These are phyloP conservation scores for Metaphire vulgaris DNA, from an alignment of 1,140 invertebrate genomes.

Conservation along the genomic window DNA sequence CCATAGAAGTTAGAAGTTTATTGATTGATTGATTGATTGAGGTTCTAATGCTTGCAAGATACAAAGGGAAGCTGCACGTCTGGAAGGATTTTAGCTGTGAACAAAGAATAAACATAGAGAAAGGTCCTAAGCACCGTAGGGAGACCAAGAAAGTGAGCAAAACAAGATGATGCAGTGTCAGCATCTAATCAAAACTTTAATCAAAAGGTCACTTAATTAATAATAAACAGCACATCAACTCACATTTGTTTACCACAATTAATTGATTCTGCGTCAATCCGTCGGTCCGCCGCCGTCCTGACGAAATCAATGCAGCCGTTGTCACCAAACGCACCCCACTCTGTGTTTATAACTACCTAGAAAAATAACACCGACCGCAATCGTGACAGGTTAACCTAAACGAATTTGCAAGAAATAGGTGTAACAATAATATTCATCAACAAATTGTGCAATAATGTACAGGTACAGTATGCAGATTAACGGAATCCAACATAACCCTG, in stretches of 20 bases:
- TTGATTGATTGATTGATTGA: no score
- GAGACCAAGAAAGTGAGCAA: neutral
- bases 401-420: neutral
- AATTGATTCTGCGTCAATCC: slow-evolving; percentile 76
- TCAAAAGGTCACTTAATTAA: neutral
- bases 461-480: neutral
- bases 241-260: slow-evolving; percentile 66
- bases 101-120: neutral
- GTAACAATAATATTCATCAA: neutral
- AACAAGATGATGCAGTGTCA: neutral
- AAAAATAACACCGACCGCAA: no score
- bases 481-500: neutral
- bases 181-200: neutral
- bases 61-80: no score
- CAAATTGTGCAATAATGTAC: neutral
- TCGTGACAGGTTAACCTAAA: no score
- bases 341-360: slow-evolving; percentile 84
- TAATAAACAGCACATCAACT: slow-evolving; percentile 40
- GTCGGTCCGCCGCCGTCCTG: slow-evolving; percentile 76
- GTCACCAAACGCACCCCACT: slow-evolving; percentile 96
- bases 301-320: slow-evolving; percentile 78
- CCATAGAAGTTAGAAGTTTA: no score
- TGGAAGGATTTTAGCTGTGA: no score
- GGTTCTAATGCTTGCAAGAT: no score
- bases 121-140: neutral